Conservation (phyloP, 2,113 vertebrate species). For the Irena cyanogastra region DNA sequence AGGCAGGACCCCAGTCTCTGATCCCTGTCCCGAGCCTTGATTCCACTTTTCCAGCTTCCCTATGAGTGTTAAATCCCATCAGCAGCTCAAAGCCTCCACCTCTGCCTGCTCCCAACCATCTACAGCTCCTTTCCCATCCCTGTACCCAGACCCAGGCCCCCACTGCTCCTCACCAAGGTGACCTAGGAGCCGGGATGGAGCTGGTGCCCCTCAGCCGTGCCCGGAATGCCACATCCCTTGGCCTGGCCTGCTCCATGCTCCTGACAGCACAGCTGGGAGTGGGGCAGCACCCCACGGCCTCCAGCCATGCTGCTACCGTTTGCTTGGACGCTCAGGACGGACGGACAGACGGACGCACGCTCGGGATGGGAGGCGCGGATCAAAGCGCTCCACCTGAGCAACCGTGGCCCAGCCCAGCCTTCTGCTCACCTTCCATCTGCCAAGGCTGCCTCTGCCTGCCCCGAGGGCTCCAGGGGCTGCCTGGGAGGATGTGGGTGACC, state of each 20-base stretch:
- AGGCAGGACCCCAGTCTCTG: not conserved
- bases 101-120: not conserved
- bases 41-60: not conserved
- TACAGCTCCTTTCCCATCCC: not conserved
- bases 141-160: not conserved
- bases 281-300: not conserved
- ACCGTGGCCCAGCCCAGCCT: not conserved
- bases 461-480: not conserved
- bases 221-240: not conserved
- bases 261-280: not conserved
- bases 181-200: not conserved
- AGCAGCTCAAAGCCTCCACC: not conserved
- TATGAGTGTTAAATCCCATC: not conserved
- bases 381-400: slow-evolving; percentile 60
- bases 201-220: fast-evolving
- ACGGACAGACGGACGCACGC: too few species aligned
- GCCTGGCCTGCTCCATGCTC: fast-evolving
- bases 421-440: slow-evolving; percentile 30
- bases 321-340: slow-evolving; percentile 16
- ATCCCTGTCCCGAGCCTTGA: not conserved
- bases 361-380: too few species aligned
- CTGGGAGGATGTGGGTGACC: not conserved
- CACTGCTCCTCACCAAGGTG: fast-evolving
- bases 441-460: slow-evolving; percentile 34
- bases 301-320: slow-evolving; percentile 25